These are phyloP conservation scores for Oreochromis spilurus DNA, from an alignment of 2,113 vertebrate genomes.

Conservation along the genomic window DNA sequence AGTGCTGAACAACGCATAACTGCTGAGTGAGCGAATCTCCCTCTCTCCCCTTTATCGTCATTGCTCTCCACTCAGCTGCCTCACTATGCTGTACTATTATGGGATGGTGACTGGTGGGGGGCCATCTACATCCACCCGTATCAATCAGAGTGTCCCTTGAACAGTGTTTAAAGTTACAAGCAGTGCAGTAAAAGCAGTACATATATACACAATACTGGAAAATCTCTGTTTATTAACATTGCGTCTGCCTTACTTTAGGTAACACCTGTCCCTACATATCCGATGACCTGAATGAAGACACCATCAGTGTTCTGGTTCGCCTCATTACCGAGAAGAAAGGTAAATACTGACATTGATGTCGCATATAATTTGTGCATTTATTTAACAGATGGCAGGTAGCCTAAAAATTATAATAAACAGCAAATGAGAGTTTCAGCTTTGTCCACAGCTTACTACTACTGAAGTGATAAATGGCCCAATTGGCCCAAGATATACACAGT, in stretches of 20 bases:
- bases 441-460: neutral
- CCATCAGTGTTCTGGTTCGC: slow-evolving; percentile 89
- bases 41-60: neutral
- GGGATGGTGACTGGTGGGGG: slow-evolving; percentile 31
- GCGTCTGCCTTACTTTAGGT: slow-evolving; percentile 56
- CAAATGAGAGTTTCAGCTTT: neutral
- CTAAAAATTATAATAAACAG: neutral
- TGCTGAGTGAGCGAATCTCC: slow-evolving; percentile 61
- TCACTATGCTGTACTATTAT: slow-evolving; percentile 48
- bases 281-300: slow-evolving; percentile 91
- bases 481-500: neutral
- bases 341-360: slow-evolving; percentile 22
- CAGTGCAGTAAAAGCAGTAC: neutral
- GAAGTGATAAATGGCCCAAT: neutral
- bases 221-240: neutral
- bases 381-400: neutral
- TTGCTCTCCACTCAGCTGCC: slow-evolving; percentile 20
- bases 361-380: neutral
- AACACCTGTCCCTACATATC: slow-evolving; percentile 72
- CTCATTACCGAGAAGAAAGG: slow-evolving; percentile 97
- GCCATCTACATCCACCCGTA: slow-evolving; percentile 30
- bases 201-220: neutral
- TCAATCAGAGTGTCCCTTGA: slow-evolving; percentile 18
- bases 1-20: slow-evolving; percentile 39
- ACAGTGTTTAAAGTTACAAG: neutral